These are phyloP conservation scores for Brenthis hecate DNA, from an alignment of 2,888 invertebrate species.

Conservation along the genomic window DNA sequence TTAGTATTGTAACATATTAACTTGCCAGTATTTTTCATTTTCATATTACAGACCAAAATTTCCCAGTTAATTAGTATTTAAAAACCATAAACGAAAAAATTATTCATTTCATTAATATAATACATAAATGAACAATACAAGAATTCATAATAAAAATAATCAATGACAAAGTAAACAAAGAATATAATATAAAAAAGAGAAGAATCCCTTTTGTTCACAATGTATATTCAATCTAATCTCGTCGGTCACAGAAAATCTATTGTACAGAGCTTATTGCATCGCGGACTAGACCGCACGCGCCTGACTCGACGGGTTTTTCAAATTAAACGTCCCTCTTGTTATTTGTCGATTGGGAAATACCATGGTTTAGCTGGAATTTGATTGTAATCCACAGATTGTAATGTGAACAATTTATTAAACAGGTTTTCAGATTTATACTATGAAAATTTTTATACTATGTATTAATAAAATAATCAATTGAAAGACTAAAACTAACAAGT, in stretches of 20 bases:
- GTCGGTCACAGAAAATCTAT: constrained; percentile 18
- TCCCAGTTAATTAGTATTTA: no score
- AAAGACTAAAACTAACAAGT: no score
- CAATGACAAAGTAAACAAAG: not conserved
- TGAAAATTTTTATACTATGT: no score
- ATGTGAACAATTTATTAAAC: no score
- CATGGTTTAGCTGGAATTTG: constrained; percentile 38
- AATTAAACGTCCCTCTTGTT: constrained; percentile 42
- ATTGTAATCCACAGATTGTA: constrained; percentile 35
- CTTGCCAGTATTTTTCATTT: no score
- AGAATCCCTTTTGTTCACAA: not conserved
- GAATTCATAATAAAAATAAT: not conserved
- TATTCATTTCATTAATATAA: no score
- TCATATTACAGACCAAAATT: no score
- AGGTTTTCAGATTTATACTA: no score
- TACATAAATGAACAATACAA: no score
- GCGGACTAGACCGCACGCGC: constrained; percentile 26
- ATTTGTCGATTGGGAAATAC: constrained; percentile 43
- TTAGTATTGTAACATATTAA: no score
- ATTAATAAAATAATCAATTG: no score
- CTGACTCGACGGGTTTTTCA: constrained; percentile 34
- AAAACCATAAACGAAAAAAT: no score
- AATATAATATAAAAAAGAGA: not conserved
- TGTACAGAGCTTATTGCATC: constrained; percentile 23
- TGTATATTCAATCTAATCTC: constrained; percentile 9